Base-by-base conservation (phyloP, 2,113 vertebrate genomes). In the Mormyrus lacerda region DNA sequence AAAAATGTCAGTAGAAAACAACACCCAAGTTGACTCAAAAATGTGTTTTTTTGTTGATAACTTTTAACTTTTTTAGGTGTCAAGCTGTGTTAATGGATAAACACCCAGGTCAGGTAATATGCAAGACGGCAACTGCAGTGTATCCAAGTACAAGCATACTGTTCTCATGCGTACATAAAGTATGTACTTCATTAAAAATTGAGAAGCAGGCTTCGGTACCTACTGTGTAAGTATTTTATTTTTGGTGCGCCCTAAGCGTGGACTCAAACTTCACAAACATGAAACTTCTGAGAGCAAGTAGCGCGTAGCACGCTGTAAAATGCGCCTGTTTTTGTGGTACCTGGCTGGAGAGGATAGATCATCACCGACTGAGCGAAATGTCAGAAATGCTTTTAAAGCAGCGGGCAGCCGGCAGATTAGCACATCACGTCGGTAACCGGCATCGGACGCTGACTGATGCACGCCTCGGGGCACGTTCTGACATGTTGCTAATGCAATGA, bases 351-450 rank as follows among this genome's bases (percentile, higher is more conserved):
- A 48, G 65, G 93, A 93, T 88, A 88, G 0, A 93, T 91, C 7
- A 90, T 90, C 50, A 91, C 89, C 94, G 35, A 92, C 89, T 91
- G 13, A 51, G 47, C 69, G 76, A 94, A 94, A 92, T 92, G 73
- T 93, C 69, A 91, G 91, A n/a, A 21, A 92, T 89, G 65, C 86
- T 91, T 89, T 94, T 89, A 89, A 89, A 91, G 92, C 91, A 91
- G 88, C 85, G 89, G 90, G 50, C 88, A 92, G 24, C 90, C 91
- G 86, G 88, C 90, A 94, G 91, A 92, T 92, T 93, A 94, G 91
- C 88, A 88, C 93, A 87, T 86, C 44, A 2, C 47, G 90, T 48
- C 92, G 92, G 89, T 82, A 89, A 89, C 61, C 92, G 82, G 90
- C 91, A 89, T 88, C 3, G 90, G 87, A 91, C 73, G 91, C 53